These are phyloP conservation scores for Astyanax mexicanus DNA, from an alignment of 2,797 vertebrate species.

Conservation along the genomic window DNA sequence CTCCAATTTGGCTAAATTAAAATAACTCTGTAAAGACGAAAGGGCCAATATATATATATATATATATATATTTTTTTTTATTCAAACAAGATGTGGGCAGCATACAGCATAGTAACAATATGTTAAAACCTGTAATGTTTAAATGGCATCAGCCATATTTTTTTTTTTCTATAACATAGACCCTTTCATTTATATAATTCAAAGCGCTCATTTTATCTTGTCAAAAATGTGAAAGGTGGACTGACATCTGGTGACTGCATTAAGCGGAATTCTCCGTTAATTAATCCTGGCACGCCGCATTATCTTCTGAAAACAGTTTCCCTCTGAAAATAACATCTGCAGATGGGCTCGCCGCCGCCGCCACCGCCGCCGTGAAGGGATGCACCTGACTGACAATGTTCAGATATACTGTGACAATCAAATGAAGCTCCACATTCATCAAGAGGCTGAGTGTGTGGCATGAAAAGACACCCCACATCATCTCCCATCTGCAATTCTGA, in stretches of 20 bases:
- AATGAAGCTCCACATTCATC: not conserved
- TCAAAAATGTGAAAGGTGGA: constrained; percentile 8
- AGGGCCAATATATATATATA: too few relatives aligned
- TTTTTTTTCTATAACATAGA: not conserved
- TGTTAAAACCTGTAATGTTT: not conserved
- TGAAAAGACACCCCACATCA: not conserved
- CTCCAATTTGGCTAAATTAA: too few relatives aligned
- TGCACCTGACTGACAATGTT: not conserved
- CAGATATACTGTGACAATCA: constrained; percentile 6
- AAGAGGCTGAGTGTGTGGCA: not conserved
- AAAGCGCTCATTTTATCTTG: not conserved
- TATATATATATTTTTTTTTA: too few relatives aligned
- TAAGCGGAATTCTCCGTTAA: not conserved
- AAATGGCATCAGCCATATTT: not conserved
- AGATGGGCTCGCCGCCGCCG: not conserved
- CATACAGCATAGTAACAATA: too few relatives aligned
- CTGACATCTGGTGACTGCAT: constrained; percentile 8
- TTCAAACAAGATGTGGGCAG: too few relatives aligned
- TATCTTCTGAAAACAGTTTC: constrained; percentile 3
- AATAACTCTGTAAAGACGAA: too few relatives aligned
- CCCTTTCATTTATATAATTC: not conserved
- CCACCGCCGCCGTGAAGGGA: not conserved
- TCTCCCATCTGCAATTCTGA: not conserved
- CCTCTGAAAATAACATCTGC: constrained; percentile 1
- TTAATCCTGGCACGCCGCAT: not conserved